Conservation (phyloP, 2,888 invertebrate species). For the Drosophila neoperkinsi region DNA sequence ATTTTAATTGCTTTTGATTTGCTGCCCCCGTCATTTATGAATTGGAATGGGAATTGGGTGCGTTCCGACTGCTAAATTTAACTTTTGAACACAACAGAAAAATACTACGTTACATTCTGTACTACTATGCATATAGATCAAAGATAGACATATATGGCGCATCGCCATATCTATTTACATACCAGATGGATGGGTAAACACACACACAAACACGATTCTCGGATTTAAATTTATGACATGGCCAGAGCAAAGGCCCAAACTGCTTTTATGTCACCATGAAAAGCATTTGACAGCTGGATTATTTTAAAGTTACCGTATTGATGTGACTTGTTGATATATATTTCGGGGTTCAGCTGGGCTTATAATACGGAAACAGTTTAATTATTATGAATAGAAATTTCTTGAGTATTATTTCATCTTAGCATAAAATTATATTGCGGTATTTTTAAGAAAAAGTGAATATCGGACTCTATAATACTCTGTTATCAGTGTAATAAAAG, state of each 20-base stretch:
- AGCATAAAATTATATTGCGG: background rate
- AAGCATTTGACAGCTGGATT: conserved; percentile 18
- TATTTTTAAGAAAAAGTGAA: background rate
- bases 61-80: conserved; percentile 64
- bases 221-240: conserved; percentile 30
- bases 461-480: background rate
- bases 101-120: conserved; percentile 34
- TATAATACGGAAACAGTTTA: conserved; percentile 21
- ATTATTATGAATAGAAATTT: background rate
- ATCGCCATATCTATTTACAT: conserved; percentile 34
- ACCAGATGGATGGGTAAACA: conserved; percentile 27
- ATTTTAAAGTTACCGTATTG: conserved; percentile 11
- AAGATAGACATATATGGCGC: conserved; percentile 8
- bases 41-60: conserved; percentile 64
- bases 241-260: conserved; percentile 7
- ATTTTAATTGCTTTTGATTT: conserved; percentile 79
- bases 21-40: conserved; percentile 72
- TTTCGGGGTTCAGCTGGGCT: background rate
- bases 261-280: conserved; percentile 17
- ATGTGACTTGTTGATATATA: conserved; percentile 7
- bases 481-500: background rate
- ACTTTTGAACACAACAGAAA: conserved; percentile 53
- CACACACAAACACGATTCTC: conserved; percentile 8
- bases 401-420: conserved; percentile 3
- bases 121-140: conserved; percentile 16